These are phyloP conservation scores for Panulirus ornatus DNA, from an alignment of 1,140 invertebrate genomes.

Conservation along the genomic window DNA sequence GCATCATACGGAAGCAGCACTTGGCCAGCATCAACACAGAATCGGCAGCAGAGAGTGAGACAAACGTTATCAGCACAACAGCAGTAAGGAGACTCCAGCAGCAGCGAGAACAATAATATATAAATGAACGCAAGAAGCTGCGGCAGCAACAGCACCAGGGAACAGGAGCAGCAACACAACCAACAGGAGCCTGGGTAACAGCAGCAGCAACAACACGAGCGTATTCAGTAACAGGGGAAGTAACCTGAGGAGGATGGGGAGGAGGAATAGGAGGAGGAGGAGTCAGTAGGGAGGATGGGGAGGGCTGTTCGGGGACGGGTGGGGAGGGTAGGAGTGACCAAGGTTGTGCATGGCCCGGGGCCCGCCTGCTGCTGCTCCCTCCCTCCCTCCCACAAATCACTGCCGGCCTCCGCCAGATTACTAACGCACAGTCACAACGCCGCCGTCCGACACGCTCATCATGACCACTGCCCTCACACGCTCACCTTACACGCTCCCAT, in stretches of 20 bases:
- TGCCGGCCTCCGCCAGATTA: neutral
- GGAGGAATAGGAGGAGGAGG: neutral
- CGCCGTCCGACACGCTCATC: neutral
- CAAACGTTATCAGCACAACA: no score
- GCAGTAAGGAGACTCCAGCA: no score
- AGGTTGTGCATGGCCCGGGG: slow-evolving; percentile 36
- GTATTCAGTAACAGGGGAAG: neutral
- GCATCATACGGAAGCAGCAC: no score
- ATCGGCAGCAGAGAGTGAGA: no score
- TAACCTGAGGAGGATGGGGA: neutral
- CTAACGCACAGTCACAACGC: neutral
- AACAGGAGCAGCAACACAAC: no score
- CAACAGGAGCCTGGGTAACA: no score
- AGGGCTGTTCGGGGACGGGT: neutral
- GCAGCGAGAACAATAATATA: no score
- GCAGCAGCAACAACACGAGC: no score
- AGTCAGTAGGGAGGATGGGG: neutral
- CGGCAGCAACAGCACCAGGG: no score
- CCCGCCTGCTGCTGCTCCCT: neutral
- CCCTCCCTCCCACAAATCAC: slow-evolving; percentile 32
- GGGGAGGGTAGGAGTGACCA: neutral
- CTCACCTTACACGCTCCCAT: neutral
- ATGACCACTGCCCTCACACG: neutral
- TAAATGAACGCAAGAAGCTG: no score
- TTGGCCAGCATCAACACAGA: no score